phyloP scores from a whole-genome alignment of 1,140 invertebrate genomes.

The Drosophila micromelanica region DNA sequence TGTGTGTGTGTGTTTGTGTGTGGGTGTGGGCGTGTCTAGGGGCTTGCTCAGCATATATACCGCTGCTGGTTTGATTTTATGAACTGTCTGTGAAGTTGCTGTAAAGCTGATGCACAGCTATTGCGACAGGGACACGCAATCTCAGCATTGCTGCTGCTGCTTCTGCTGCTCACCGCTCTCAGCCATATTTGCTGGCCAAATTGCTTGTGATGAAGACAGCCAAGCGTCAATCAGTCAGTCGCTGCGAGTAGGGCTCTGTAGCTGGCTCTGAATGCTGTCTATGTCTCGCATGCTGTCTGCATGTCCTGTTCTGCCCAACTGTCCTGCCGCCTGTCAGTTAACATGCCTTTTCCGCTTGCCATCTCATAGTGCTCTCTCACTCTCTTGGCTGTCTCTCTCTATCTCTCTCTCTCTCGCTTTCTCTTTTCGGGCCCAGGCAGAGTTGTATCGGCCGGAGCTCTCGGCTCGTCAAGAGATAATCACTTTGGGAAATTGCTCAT shows the following conservation, averaged over 20 bases:
- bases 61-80: slow-evolving; percentile 78
- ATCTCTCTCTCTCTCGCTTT: background rate
- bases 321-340: slow-evolving; percentile 76
- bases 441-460: slow-evolving; percentile 25
- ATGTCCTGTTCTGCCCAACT: slow-evolving; percentile 44
- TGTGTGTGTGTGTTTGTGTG: background rate
- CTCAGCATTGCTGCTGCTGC: slow-evolving; percentile 56
- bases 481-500: slow-evolving; percentile 83
- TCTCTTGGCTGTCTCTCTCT: background rate
- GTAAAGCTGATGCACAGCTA: slow-evolving; percentile 31
- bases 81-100: slow-evolving; percentile 75
- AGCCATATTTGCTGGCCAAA: slow-evolving; percentile 74
- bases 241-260: slow-evolving; percentile 19
- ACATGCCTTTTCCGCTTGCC: slow-evolving; percentile 79
- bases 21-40: slow-evolving; percentile 8
- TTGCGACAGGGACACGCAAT: slow-evolving; percentile 63
- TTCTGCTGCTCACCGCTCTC: slow-evolving; percentile 18
- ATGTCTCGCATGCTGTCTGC: slow-evolving; percentile 43
- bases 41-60: slow-evolving; percentile 34
- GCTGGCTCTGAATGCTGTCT: slow-evolving; percentile 35
- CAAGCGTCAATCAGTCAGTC: slow-evolving; percentile 76
- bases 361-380: slow-evolving; percentile 37
- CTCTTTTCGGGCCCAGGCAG: slow-evolving; percentile 24
- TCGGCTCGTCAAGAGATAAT: slow-evolving; percentile 74
- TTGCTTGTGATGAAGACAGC: slow-evolving; percentile 82